phyloP scores from a whole-genome alignment of 2,888 invertebrate species.

The Macrophya annulata region DNA sequence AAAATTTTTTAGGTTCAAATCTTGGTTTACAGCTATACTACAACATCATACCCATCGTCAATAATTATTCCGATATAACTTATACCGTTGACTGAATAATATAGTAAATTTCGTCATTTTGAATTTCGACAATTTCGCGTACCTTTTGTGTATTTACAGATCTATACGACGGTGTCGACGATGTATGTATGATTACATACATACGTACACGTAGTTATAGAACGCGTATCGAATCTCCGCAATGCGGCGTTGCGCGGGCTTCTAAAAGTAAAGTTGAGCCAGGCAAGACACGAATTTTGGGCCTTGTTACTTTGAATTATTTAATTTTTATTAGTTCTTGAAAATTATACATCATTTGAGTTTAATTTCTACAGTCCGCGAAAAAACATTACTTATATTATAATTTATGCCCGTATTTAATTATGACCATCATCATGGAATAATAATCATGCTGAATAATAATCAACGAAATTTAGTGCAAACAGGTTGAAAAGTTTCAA shows the following conservation, averaged over 20 bases:
- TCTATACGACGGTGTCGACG: not conserved
- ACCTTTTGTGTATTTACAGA: not conserved
- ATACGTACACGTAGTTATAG: constrained; percentile 4
- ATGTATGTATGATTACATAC: not conserved
- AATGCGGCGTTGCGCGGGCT: constrained; percentile 54
- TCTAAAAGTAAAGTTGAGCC: constrained; percentile 26
- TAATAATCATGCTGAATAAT: not conserved
- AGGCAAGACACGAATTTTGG: not conserved
- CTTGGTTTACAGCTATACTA: too few relatives aligned
- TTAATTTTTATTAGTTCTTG: not conserved
- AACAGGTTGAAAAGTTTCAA: not conserved
- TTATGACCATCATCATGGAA: not conserved
- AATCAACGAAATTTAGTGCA: not conserved
- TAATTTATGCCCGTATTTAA: not conserved
- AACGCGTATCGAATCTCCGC: constrained; percentile 51
- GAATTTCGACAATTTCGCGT: not conserved
- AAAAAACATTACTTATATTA: too few relatives aligned
- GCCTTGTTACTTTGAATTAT: not conserved
- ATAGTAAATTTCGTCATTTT: not conserved
- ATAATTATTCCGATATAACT: too few relatives aligned
- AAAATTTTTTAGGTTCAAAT: too few relatives aligned
- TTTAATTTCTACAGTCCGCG: not conserved
- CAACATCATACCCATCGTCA: too few relatives aligned
- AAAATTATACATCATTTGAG: not conserved
- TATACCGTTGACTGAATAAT: too few relatives aligned